These are phyloP conservation scores for Chloebia gouldiae DNA, from an alignment of 2,113 vertebrate genomes.

Conservation along the genomic window DNA sequence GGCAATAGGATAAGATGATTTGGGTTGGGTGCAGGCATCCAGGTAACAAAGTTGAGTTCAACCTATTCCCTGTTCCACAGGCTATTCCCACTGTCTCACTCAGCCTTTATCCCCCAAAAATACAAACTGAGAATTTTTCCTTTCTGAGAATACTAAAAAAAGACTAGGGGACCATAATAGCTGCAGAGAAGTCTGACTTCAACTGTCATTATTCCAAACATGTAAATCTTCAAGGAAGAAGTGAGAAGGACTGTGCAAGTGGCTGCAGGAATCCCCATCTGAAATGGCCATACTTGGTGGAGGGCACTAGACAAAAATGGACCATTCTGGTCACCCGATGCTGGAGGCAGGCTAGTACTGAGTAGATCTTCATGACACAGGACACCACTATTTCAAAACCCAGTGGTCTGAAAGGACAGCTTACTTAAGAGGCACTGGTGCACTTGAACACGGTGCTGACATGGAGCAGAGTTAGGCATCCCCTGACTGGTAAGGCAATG, in stretches of 20 bases:
- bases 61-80: not conserved
- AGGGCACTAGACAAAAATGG: not conserved
- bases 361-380: not conserved
- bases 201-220: not conserved
- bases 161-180: not conserved
- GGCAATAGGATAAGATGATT: not conserved
- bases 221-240: not conserved
- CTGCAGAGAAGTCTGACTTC: not conserved
- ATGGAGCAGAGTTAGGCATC: not conserved
- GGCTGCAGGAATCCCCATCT: not conserved
- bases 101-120: not conserved
- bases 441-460: fast-evolving
- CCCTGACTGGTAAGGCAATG: not conserved
- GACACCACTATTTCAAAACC: not conserved
- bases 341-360: not conserved
- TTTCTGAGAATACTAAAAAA: not conserved
- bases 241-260: not conserved
- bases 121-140: not conserved
- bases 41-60: not conserved
- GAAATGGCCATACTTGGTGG: not conserved
- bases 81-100: not conserved
- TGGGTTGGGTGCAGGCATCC: not conserved
- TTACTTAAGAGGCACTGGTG: not conserved
- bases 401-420: not conserved
- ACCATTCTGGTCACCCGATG: not conserved